Evolutionary conservation across 1,140 invertebrate genomes (phyloP).

Genomic region (Zaprionus gabonicus): DNA sequence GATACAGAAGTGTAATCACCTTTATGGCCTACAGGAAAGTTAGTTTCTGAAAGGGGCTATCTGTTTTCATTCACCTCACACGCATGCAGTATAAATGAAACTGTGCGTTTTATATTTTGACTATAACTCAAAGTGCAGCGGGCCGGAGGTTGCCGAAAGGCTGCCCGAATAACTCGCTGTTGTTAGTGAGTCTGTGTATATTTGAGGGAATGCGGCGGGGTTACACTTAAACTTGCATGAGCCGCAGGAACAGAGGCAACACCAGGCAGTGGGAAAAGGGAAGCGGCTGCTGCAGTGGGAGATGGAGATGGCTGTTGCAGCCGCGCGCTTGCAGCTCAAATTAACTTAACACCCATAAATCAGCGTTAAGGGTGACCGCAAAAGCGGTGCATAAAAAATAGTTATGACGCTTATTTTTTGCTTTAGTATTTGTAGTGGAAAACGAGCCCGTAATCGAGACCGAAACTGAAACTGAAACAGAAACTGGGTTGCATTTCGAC

Average conservation of each 20-base stretch:
- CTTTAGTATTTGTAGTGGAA: constrained; percentile 32
- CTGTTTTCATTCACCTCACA: constrained; percentile 51
- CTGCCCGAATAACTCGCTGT: constrained; percentile 58
- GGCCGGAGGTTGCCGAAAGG: background rate
- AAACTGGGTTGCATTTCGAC: constrained; percentile 33
- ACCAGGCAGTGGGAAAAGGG: constrained; percentile 27
- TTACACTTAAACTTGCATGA: constrained; percentile 65
- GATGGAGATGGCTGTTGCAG: constrained; percentile 12
- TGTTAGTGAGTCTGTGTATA: background rate
- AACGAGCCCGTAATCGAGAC: constrained; percentile 17
- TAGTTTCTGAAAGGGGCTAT: constrained; percentile 50
- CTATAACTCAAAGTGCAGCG: constrained; percentile 69
- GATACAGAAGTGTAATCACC: constrained; percentile 23
- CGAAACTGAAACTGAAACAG: constrained; percentile 18
- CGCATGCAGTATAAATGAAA: constrained; percentile 58
- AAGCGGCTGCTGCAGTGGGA: constrained; percentile 29
- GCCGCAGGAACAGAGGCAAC: constrained; percentile 38
- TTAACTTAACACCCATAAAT: constrained; percentile 82
- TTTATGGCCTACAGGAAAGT: background rate
- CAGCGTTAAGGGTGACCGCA: constrained; percentile 79
- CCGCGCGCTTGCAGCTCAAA: constrained; percentile 63
- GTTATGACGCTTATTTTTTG: constrained; percentile 62
- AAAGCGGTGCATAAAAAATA: constrained; percentile 78
- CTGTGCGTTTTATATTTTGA: constrained; percentile 70
- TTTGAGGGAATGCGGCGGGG: constrained; percentile 23